phyloP scores from a whole-genome alignment of 2,888 invertebrate species.

The Dromius quadrimaculatus region DNA sequence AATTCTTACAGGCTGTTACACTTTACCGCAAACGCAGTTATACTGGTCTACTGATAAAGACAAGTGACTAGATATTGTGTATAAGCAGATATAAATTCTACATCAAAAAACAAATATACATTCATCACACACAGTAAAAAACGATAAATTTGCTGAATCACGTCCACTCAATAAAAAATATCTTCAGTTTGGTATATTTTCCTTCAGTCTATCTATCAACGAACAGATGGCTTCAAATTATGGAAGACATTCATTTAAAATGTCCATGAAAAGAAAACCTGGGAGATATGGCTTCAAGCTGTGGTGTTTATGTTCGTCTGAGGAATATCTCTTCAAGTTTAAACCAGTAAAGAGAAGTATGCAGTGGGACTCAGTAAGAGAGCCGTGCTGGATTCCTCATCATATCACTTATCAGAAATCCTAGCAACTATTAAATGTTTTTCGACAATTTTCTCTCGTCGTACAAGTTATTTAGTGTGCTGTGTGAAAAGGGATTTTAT shows the following conservation, averaged over 20 bases:
- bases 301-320: constrained; percentile 52
- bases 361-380: not conserved
- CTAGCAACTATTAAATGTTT: not conserved
- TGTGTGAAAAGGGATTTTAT: not conserved
- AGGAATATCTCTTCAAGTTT: constrained; percentile 52
- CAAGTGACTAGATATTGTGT: not conserved
- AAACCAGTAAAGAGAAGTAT: constrained; percentile 36
- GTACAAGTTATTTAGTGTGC: not conserved
- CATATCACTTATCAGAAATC: constrained; percentile 2
- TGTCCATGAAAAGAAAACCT: constrained; percentile 55
- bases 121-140: constrained; percentile 44
- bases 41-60: not conserved
- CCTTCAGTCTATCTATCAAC: constrained; percentile 51
- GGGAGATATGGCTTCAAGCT: constrained; percentile 54
- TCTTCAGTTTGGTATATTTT: constrained; percentile 53
- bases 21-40: not conserved
- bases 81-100: not conserved
- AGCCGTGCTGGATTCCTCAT: constrained; percentile 9
- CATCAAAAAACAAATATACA: constrained; percentile 30
- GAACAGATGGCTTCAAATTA: not conserved
- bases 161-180: constrained; percentile 44
- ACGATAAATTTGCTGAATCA: constrained; percentile 54
- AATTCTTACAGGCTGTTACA: not conserved
- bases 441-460: constrained; percentile 29
- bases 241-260: constrained; percentile 48